These are phyloP conservation scores for Drosophila orosa DNA, from an alignment of 1,140 invertebrate species.

Conservation along the genomic window DNA sequence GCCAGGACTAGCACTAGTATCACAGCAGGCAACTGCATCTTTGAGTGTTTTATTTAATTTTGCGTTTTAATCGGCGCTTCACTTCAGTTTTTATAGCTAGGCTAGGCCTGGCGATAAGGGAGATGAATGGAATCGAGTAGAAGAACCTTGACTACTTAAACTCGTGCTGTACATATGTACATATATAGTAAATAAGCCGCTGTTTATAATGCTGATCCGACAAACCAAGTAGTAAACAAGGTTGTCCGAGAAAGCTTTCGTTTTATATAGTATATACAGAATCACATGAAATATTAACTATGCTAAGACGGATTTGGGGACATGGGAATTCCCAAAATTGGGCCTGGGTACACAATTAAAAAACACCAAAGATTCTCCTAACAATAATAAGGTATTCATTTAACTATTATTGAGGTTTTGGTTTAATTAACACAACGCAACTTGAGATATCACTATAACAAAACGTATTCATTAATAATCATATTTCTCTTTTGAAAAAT, in stretches of 20 bases:
- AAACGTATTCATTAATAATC: background rate
- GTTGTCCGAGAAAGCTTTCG: conserved; percentile 25
- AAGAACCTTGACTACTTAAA: conserved; percentile 29
- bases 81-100: conserved; percentile 29
- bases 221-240: conserved; percentile 31
- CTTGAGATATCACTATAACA: background rate
- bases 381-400: background rate
- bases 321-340: conserved; percentile 15
- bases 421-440: background rate
- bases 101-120: conserved; percentile 23
- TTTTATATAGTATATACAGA: background rate
- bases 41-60: conserved; percentile 7
- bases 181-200: background rate
- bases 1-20: conserved; percentile 30
- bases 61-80: background rate
- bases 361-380: background rate
- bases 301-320: background rate
- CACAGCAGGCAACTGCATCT: conserved; percentile 47
- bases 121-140: conserved; percentile 30
- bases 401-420: background rate
- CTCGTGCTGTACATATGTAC: conserved; percentile 3
- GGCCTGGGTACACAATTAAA: background rate
- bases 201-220: conserved; percentile 12
- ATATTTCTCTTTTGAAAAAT: background rate
- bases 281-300: conserved; percentile 1